Evolutionary conservation across 1,140 invertebrate species (phyloP).

Genomic region (Thrips palmi): DNA sequence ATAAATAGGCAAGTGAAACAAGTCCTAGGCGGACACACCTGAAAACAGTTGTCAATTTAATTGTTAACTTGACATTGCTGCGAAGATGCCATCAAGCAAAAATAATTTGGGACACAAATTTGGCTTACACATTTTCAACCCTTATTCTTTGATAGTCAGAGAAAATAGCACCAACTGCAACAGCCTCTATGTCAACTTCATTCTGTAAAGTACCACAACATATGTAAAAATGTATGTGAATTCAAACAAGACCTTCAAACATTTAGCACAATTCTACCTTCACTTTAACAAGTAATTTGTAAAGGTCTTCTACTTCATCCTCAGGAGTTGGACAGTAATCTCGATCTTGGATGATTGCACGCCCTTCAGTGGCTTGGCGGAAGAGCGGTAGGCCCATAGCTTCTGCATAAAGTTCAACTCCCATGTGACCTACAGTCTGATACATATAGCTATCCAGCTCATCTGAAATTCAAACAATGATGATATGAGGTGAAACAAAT

Average conservation of each 20-base stretch:
- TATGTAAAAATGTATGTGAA: constrained; percentile 5
- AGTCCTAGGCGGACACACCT: constrained; percentile 81
- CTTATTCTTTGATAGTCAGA: constrained; percentile 94
- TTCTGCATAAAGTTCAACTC: constrained; percentile 76
- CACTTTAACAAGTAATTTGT: constrained; percentile 59
- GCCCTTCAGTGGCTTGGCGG: constrained; percentile 64
- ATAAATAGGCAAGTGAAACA: constrained; percentile 78
- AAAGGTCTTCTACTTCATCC: constrained; percentile 99
- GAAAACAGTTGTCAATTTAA: constrained; percentile 15
- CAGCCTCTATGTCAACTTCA: constrained; percentile 67
- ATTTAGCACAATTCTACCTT: constrained; percentile 37
- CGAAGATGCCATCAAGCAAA: constrained; percentile 5
- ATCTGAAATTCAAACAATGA: constrained; percentile 37
- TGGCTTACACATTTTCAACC: constrained; percentile 90
- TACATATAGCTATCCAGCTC: constrained; percentile 99
- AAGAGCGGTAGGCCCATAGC: constrained; percentile 88
- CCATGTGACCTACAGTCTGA: constrained; percentile 94
- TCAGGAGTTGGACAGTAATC: constrained; percentile 67
- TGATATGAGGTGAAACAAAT: constrained; percentile 11
- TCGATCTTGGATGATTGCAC: constrained; percentile 54
- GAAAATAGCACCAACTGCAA: constrained; percentile 90
- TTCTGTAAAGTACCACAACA: constrained; percentile 34
- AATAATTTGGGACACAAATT: constrained; percentile 12
- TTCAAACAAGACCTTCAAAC: neutral
- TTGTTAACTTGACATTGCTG: neutral